Percentiles rank a stretch among this genome's conserved stretches.
Conservation (phyloP, 2,113 vertebrate species). For the Anguilla japonica region DNA sequence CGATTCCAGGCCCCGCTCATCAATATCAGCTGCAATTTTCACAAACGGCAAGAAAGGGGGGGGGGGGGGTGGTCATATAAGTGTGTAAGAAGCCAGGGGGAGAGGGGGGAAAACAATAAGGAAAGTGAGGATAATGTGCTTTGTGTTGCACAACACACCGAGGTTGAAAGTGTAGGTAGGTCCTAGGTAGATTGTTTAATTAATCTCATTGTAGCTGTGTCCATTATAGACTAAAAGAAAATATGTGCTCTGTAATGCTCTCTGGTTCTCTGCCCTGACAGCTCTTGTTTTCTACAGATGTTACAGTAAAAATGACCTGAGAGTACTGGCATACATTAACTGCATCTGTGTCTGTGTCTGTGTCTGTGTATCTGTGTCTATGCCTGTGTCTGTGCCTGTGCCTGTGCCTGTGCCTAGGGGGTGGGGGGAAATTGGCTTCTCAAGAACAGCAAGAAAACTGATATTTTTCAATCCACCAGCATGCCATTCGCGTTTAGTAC, state of each 20-base stretch:
- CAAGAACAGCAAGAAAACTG: no score
- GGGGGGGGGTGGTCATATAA: neutral
- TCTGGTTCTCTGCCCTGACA: neutral
- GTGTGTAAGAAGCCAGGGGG: neutral
- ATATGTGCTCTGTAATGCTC: no score
- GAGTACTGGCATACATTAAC: no score
- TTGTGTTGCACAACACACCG: neutral
- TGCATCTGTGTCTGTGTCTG: no score
- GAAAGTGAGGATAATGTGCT: neutral
- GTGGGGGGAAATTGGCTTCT: no score
- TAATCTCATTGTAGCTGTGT: neutral
- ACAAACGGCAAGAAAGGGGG: slow-evolving; percentile 41
- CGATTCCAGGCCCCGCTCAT: slow-evolving; percentile 70
- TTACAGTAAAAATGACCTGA: neutral
- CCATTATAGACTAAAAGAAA: neutral
- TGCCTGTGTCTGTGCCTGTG: no score
- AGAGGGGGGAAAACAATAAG: neutral
- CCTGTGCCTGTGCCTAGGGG: no score
- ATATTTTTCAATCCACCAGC: no score
- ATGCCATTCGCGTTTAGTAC: no score
- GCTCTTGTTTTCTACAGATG: neutral
- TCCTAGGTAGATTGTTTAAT: no score
- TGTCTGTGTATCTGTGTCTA: no score
- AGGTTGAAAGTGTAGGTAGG: no score
- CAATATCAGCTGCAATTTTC: slow-evolving; percentile 69